Evolutionary conservation across 2,888 invertebrate species (phyloP).

Genomic region (Margaritifera margaritifera): DNA sequence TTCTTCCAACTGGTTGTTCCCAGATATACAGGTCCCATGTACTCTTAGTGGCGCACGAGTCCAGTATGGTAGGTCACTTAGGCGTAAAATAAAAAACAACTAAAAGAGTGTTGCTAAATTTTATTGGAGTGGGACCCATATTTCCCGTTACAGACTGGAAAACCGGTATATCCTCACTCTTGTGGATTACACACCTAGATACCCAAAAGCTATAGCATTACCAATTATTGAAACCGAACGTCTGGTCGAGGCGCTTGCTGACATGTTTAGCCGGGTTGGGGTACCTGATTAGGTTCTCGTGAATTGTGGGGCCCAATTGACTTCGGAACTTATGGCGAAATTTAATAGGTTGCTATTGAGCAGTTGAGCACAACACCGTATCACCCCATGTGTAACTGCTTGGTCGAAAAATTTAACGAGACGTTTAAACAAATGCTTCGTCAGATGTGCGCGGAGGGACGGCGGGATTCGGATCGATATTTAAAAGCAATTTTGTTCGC

Average conservation of each 20-base stretch:
- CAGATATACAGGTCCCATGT: background rate
- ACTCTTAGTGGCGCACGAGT: background rate
- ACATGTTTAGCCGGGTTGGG: slow-evolving; percentile 6
- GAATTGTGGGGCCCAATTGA: slow-evolving; percentile 8
- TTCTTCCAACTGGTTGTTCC: no score
- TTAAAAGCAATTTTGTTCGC: slow-evolving; percentile 30
- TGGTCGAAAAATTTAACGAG: slow-evolving; percentile 40
- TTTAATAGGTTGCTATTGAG: slow-evolving; percentile 3
- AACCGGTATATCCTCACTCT: slow-evolving; percentile 3
- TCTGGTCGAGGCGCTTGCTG: slow-evolving; percentile 7
- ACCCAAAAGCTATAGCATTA: background rate
- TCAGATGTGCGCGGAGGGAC: slow-evolving; percentile 24
- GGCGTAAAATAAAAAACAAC: background rate
- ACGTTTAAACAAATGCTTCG: slow-evolving; percentile 38
- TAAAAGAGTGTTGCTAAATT: no score
- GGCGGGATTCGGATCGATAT: slow-evolving; percentile 41
- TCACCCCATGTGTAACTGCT: slow-evolving; percentile 23
- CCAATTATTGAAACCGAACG: slow-evolving; percentile 5
- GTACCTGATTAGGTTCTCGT: slow-evolving; percentile 3
- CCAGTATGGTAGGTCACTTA: background rate
- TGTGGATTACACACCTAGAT: background rate
- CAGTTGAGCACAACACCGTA: slow-evolving; percentile 4
- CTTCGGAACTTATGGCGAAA: slow-evolving; percentile 7
- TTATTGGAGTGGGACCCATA: background rate
- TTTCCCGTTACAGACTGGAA: background rate